A percentile compares a stretch with the other conserved stretches of the same genome.
Evolutionary conservation across 2,888 invertebrate species (phyloP).

Genomic region (Eurytoma californica): DNA sequence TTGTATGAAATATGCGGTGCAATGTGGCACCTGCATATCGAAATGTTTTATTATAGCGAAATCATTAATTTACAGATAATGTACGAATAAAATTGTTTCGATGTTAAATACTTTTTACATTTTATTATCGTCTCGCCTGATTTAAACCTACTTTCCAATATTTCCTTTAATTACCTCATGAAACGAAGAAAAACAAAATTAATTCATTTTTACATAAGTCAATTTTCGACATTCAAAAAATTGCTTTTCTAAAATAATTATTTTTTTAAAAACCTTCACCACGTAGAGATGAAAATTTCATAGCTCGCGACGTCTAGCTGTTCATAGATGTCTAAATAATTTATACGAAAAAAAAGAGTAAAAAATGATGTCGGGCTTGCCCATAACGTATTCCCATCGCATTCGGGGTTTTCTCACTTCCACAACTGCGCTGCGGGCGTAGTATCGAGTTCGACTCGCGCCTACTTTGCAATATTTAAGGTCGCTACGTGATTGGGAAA

Average conservation of each 20-base stretch:
- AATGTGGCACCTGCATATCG: slow-evolving; percentile 25
- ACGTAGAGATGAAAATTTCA: background rate
- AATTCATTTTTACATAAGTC: background rate
- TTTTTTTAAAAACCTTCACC: no score
- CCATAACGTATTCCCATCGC: slow-evolving; percentile 41
- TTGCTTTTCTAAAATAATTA: background rate
- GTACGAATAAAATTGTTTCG: slow-evolving; percentile 68
- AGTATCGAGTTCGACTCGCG: slow-evolving; percentile 49
- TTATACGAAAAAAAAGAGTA: slow-evolving; percentile 11
- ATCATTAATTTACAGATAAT: slow-evolving; percentile 62
- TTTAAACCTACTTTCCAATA: no score
- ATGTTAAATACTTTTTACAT: slow-evolving; percentile 60
- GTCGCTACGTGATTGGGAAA: slow-evolving; percentile 72
- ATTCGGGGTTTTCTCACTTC: slow-evolving; percentile 11
- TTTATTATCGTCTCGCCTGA: no score
- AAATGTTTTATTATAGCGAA: slow-evolving; percentile 65
- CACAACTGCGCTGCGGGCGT: background rate
- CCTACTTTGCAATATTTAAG: slow-evolving; percentile 72
- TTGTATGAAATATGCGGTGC: slow-evolving; percentile 13
- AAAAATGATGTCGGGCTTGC: background rate
- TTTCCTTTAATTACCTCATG: no score
- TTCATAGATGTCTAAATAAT: slow-evolving; percentile 24
- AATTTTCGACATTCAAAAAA: background rate
- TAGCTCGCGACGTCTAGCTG: no score
- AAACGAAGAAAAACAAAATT: background rate